phyloP scores from a whole-genome alignment of 1,140 invertebrate species.

The Spodoptera frugiperda region DNA sequence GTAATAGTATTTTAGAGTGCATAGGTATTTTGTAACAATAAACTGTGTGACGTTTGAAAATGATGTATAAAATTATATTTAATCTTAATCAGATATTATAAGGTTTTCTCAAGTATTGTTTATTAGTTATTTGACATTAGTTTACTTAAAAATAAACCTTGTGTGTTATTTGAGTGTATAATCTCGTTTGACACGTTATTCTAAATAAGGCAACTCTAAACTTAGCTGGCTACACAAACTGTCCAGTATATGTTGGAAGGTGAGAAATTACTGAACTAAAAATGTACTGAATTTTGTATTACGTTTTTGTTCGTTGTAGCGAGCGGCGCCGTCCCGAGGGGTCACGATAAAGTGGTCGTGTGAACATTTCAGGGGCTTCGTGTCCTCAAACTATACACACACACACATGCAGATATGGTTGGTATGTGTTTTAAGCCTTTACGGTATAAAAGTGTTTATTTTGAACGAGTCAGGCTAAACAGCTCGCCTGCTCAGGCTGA shows the following conservation, averaged over 20 bases:
- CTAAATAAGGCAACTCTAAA: slow-evolving; percentile 24
- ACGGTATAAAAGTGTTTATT: neutral
- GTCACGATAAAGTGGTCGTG: neutral
- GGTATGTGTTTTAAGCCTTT: neutral
- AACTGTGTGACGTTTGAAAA: too few relatives aligned
- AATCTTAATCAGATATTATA: too few relatives aligned
- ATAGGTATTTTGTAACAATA: too few relatives aligned
- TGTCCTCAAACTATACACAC: slow-evolving; percentile 12
- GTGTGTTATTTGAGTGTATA: slow-evolving; percentile 18
- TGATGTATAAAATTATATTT: too few relatives aligned
- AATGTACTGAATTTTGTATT: neutral
- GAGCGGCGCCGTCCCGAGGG: neutral
- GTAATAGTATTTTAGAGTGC: too few relatives aligned
- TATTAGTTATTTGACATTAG: too few relatives aligned
- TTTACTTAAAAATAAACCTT: neutral
- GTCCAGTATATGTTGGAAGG: neutral
- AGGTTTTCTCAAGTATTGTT: too few relatives aligned
- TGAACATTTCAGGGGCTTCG: slow-evolving; percentile 23
- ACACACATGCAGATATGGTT: slow-evolving; percentile 7
- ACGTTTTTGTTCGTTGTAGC: neutral
- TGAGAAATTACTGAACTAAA: neutral
- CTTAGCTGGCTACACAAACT: neutral
- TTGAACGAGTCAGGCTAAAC: neutral
- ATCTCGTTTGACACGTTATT: slow-evolving; percentile 28
- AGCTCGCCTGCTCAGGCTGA: neutral